A percentile compares a stretch with the other conserved stretches of the same genome.
Evolutionary conservation across 2,888 invertebrate species (phyloP).

Genomic region (Lycocerus yunnanus): DNA sequence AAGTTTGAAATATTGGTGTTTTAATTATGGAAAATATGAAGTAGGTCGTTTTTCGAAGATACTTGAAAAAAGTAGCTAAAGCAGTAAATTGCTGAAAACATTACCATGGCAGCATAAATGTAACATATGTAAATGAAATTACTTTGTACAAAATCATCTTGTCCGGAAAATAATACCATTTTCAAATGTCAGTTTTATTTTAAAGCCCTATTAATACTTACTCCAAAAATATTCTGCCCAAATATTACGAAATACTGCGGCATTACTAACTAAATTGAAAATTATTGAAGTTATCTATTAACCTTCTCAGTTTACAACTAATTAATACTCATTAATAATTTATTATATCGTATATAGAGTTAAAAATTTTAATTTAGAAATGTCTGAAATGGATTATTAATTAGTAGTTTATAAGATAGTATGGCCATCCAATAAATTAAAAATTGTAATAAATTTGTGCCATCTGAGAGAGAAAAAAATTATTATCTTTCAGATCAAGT

Average conservation of each 20-base stretch:
- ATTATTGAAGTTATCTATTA: background rate
- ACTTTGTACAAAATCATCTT: too few species aligned
- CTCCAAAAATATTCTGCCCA: too few species aligned
- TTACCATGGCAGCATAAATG: too few species aligned
- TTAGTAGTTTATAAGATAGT: background rate
- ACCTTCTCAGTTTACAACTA: background rate
- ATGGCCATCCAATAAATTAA: background rate
- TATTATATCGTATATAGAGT: background rate
- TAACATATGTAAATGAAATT: too few species aligned
- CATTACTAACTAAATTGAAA: background rate
- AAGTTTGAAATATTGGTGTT: too few species aligned
- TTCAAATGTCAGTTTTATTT: too few species aligned
- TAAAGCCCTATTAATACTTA: too few species aligned
- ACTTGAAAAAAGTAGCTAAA: too few species aligned
- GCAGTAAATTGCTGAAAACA: too few species aligned
- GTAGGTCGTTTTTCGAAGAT: too few species aligned
- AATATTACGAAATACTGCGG: background rate
- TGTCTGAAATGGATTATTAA: background rate
- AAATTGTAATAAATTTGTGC: background rate
- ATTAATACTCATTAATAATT: background rate
- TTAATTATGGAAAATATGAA: too few species aligned
- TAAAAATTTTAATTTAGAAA: background rate
- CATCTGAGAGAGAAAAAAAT: background rate
- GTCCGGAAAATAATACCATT: too few species aligned
- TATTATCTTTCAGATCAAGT: background rate